Conservation (phyloP, 2,888 invertebrate genomes). For the Rugalucina vietnamica region DNA sequence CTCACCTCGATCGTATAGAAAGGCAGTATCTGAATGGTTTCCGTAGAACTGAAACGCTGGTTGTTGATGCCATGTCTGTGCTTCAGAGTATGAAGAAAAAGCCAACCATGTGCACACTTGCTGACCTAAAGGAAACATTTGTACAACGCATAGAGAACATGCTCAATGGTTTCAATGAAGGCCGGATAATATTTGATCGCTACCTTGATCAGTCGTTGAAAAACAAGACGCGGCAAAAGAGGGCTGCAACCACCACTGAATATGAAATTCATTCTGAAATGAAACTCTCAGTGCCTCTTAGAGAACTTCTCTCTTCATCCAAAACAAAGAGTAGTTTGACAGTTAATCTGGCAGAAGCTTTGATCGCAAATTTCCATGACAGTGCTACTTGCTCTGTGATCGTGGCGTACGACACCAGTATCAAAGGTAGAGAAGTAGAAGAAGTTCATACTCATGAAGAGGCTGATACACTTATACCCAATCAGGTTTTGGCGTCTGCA, state of each 20-base stretch:
- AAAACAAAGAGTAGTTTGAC: not conserved
- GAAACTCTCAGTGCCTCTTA: not conserved
- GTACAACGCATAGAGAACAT: not conserved
- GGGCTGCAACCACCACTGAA: not conserved
- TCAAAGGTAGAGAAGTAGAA: not conserved
- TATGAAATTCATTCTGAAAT: not conserved
- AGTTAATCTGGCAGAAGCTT: not conserved
- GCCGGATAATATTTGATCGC: not conserved
- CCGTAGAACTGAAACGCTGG: no score
- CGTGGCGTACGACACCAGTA: not conserved
- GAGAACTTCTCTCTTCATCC: not conserved
- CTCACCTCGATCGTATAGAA: no score
- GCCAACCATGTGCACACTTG: not conserved
- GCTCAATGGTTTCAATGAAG: not conserved
- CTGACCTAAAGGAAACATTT: not conserved
- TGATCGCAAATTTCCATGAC: not conserved
- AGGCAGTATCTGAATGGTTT: no score
- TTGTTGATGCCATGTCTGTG: not conserved
- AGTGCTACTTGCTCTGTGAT: not conserved
- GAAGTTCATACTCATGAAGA: not conserved
- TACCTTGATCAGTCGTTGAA: not conserved
- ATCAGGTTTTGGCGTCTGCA: not conserved
- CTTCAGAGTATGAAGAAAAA: not conserved
- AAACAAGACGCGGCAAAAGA: not conserved
- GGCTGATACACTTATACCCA: not conserved